Base-by-base conservation (phyloP, 2,113 vertebrate species). In the Pangasianodon hypophthalmus region DNA sequence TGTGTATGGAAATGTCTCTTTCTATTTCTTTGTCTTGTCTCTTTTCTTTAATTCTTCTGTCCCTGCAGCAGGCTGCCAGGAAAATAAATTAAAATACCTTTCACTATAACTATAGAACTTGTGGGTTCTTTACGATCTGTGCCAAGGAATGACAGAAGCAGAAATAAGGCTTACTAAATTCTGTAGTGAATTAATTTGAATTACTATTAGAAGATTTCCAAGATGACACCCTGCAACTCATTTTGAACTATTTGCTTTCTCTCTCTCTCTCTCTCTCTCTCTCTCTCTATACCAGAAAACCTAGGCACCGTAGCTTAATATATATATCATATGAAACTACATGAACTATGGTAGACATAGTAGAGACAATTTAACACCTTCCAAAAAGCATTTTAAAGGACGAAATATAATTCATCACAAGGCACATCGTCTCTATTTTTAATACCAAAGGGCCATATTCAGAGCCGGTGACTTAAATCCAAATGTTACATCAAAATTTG, bases 161-260 rank as follows among this genome's bases (percentile, higher is more conserved):
- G 19, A 41, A 75, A 75, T 24, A 75, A 75, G 41, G 7, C 37
- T 75, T 44, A 10, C 3, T 46, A 9, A 75, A 75, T 75, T 75
- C 71, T 44, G 37, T 73, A 73, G 16, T 73, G 71, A 75, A 75
- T 75, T 75, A 54, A 69, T 73, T 73, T 73, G 32, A 73, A 46
- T 75, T 75, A 75, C 73, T 75, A 10, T 46, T 75, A 19, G 19
- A 24, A 44, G 67, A 71, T 71, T 71, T 19, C 5, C 1, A 41
- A 37, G 11, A 18, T 44, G 37, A 37, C 69, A 71, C 14, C 32
- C 69, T 69, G 64, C 10, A 73, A 32, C 14, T 37, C 32, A 6
- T 41, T 58, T 19, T 58, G 29, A 71, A 6, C 1, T 32, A 32
- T 69, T 13, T 69, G 11, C 29, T 32, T 1, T 71, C 67, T 37